Evolutionary conservation across 2,888 invertebrate genomes (phyloP).

Genomic region (Spilarctia lutea): DNA sequence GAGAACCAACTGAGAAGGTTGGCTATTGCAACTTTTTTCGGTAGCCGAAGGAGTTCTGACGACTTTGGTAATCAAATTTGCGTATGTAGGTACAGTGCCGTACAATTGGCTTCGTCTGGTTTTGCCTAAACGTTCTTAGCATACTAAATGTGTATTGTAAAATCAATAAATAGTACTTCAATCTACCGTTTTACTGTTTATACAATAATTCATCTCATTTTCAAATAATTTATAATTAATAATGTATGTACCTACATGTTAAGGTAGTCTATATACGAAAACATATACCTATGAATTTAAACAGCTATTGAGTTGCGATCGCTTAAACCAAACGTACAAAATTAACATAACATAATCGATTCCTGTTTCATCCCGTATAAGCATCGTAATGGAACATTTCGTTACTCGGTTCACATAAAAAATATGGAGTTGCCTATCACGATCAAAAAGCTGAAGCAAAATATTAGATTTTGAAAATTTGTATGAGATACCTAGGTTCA

Average conservation of each 20-base stretch:
- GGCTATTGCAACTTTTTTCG: slow-evolving; percentile 66
- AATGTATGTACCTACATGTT: neutral
- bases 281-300: neutral
- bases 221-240: neutral
- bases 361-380: slow-evolving; percentile 12
- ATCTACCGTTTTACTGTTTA: neutral
- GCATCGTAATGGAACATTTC: slow-evolving; percentile 28
- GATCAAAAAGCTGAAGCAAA: slow-evolving; percentile 10
- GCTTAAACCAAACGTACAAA: slow-evolving; percentile 10
- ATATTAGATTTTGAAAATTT: slow-evolving; percentile 8
- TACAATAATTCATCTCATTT: too few species aligned
- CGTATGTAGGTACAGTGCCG: slow-evolving; percentile 51
- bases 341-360: slow-evolving; percentile 20
- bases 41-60: slow-evolving; percentile 53
- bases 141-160: slow-evolving; percentile 40
- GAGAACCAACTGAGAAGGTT: slow-evolving; percentile 74
- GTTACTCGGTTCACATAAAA: slow-evolving; percentile 27
- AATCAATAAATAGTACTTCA: neutral
- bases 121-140: slow-evolving; percentile 46
- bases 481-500: neutral
- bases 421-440: slow-evolving; percentile 31
- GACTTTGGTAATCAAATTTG: slow-evolving; percentile 62
- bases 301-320: slow-evolving; percentile 4
- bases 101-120: slow-evolving; percentile 47
- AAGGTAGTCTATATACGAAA: neutral